Percentiles rank a stretch among this genome's conserved stretches.
Evolutionary conservation across 2,797 vertebrate species (phyloP).

Genomic region (Channa striata): DNA sequence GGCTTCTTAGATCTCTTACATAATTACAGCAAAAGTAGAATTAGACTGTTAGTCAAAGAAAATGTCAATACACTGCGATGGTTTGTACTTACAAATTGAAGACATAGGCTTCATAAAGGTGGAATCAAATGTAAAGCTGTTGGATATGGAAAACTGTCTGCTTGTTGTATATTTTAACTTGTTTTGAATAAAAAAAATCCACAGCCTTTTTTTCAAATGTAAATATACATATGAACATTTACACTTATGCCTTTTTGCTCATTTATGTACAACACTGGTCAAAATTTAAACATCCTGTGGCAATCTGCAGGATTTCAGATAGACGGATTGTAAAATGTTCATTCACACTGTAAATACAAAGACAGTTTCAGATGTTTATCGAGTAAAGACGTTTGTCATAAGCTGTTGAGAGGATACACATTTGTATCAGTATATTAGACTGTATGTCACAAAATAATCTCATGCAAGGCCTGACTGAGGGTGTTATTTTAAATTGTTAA

Average conservation of each 20-base stretch:
- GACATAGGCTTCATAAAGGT: neutral
- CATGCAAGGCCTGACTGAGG: slow-evolving; percentile 5
- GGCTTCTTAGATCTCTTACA: neutral
- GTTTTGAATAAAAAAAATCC: neutral
- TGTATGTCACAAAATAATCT: neutral
- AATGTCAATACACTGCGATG: neutral
- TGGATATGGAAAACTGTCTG: neutral
- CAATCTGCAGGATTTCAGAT: slow-evolving; percentile 33
- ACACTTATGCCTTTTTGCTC: neutral
- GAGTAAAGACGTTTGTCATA: neutral
- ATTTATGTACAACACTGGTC: neutral
- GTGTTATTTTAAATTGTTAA: slow-evolving; percentile 9
- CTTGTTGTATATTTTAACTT: neutral
- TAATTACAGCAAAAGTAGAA: neutral
- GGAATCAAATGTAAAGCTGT: neutral
- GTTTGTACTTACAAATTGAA: neutral
- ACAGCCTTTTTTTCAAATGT: neutral
- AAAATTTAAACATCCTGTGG: slow-evolving; percentile 32
- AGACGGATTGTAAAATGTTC: slow-evolving; percentile 12
- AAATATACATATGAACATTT: neutral
- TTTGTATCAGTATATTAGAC: no score
- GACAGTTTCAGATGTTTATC: neutral
- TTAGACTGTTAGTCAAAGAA: no score
- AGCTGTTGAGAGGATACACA: no score
- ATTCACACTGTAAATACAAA: neutral